These are phyloP conservation scores for Tachina fera DNA, from an alignment of 2,888 invertebrate species.

Conservation along the genomic window DNA sequence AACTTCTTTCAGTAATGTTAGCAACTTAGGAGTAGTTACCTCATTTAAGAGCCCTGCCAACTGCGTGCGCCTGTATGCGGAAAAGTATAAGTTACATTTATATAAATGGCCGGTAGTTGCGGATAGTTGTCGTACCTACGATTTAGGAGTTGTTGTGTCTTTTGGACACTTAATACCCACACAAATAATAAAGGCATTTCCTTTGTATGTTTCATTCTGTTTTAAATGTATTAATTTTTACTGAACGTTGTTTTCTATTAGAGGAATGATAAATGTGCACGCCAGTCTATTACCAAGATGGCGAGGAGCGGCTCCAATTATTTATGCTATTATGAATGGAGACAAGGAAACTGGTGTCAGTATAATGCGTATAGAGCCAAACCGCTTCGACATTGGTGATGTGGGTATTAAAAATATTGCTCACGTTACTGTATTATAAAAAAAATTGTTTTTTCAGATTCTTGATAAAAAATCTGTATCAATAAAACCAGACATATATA, in stretches of 20 bases:
- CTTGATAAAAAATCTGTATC: constrained; percentile 84
- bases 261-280: constrained; percentile 97
- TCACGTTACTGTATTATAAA: not conserved
- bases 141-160: constrained; percentile 95
- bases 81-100: constrained; percentile 85
- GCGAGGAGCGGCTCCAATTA: constrained; percentile 96
- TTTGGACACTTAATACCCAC: constrained; percentile 96
- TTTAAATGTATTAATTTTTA: not conserved
- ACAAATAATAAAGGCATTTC: constrained; percentile 89
- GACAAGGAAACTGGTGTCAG: constrained; percentile 92
- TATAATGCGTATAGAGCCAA: constrained; percentile 93
- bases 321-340: constrained; percentile 92
- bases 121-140: constrained; percentile 84
- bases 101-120: constrained; percentile 87
- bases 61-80: constrained; percentile 88
- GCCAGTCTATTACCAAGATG: constrained; percentile 95
- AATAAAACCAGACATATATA: constrained; percentile 85
- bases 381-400: constrained; percentile 91
- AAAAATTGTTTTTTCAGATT: constrained; percentile 74
- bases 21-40: constrained; percentile 87
- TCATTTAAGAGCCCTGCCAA: constrained; percentile 86
- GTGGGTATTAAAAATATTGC: constrained; percentile 77
- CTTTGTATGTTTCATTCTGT: constrained; percentile 86
- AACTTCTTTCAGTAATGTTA: not conserved
- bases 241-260: constrained; percentile 77